A percentile compares a stretch with the other conserved stretches of the same genome.
Conservation (phyloP, 2,888 invertebrate species). For the Drosophila colorata region DNA sequence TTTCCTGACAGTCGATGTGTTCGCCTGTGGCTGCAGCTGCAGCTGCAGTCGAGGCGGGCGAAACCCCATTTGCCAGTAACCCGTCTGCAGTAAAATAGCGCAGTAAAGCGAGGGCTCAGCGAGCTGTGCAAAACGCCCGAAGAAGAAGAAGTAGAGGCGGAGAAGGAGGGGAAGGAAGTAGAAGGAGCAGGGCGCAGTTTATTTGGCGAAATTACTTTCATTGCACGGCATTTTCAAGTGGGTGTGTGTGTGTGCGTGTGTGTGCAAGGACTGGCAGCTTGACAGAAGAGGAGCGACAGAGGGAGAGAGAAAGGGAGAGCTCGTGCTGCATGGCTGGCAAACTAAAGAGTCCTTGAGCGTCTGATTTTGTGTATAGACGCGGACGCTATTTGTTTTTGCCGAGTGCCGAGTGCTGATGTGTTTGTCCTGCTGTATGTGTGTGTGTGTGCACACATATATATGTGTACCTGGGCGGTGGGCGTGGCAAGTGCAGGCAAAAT, state of each 20-base stretch:
- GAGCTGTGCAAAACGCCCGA: slow-evolving; percentile 33
- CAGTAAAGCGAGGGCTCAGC: slow-evolving; percentile 25
- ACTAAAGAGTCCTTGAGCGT: slow-evolving; percentile 83
- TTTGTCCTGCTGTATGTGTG: slow-evolving; percentile 10
- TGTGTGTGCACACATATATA: not conserved
- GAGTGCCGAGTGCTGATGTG: slow-evolving; percentile 39
- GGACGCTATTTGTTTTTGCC: slow-evolving; percentile 72
- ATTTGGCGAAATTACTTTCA: slow-evolving; percentile 80
- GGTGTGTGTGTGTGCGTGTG: slow-evolving; percentile 33
- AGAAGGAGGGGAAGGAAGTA: not conserved
- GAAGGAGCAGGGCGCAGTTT: slow-evolving; percentile 58
- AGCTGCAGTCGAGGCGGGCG: not conserved
- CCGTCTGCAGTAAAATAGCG: slow-evolving; percentile 15
- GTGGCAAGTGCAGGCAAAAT: slow-evolving; percentile 47
- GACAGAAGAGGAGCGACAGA: too few species aligned
- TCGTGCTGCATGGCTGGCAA: slow-evolving; percentile 30
- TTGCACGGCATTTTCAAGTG: slow-evolving; percentile 71
- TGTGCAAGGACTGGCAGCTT: slow-evolving; percentile 1
- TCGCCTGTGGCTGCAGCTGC: slow-evolving; percentile 22
- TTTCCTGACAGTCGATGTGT: slow-evolving; percentile 12
- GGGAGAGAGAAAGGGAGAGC: not conserved
- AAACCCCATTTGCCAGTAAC: slow-evolving; percentile 9
- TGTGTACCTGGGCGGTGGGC: slow-evolving; percentile 19
- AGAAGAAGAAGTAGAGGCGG: slow-evolving; percentile 19
- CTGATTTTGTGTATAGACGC: slow-evolving; percentile 82